Evolutionary conservation across 2,113 vertebrate species (phyloP).

Genomic region (Heptranchias perlo): DNA sequence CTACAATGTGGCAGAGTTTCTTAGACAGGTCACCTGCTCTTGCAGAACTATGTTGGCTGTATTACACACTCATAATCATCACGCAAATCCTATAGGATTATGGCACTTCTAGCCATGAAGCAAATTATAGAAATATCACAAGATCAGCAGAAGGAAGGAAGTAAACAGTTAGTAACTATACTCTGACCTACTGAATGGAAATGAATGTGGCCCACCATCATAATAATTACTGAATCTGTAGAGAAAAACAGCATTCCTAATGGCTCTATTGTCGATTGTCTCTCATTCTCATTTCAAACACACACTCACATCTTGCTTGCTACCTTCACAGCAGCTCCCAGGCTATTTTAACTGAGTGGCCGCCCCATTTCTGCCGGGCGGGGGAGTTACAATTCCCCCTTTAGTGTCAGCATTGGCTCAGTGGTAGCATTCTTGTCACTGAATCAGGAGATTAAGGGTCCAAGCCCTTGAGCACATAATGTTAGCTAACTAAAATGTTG

Average conservation of each 20-base stretch:
- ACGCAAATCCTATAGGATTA: not conserved
- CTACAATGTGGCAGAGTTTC: not conserved
- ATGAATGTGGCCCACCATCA: not conserved
- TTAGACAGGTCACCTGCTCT: not conserved
- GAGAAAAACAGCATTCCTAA: not conserved
- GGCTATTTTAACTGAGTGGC: no score
- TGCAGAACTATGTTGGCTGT: not conserved
- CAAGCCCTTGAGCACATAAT: no score
- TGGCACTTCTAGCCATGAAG: not conserved
- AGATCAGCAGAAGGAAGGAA: conserved; percentile 15
- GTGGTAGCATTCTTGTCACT: no score
- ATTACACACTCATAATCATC: not conserved
- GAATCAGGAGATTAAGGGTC: no score
- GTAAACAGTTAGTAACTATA: not conserved
- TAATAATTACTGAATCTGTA: not conserved
- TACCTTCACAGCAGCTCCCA: not conserved
- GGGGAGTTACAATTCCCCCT: no score
- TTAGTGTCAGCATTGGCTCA: no score
- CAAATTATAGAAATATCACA: not conserved
- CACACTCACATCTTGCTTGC: not conserved
- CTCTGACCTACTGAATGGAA: conserved; percentile 1
- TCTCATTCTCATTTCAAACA: not conserved
- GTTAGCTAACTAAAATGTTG: not conserved
- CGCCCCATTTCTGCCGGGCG: no score
- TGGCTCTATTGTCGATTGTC: no score